Evolutionary conservation across 2,888 invertebrate genomes (phyloP).

Genomic region (Ophion ventricosus): DNA sequence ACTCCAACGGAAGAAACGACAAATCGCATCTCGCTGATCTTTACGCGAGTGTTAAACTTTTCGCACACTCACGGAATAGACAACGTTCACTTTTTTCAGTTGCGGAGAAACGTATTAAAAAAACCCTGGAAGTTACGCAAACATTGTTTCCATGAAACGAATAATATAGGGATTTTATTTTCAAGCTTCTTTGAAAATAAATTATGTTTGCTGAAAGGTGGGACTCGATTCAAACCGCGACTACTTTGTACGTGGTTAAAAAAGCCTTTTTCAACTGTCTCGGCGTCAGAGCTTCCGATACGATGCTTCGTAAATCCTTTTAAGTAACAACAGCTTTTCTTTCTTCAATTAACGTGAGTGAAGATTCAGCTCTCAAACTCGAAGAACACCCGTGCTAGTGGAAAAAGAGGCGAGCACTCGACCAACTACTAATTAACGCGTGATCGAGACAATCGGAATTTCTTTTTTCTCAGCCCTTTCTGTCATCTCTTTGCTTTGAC

Average conservation of each 20-base stretch:
- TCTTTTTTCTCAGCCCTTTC: not conserved
- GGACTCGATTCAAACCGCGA: not conserved
- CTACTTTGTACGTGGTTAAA: not conserved
- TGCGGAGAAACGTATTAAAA: not conserved
- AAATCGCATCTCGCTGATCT: conserved; percentile 1
- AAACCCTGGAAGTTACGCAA: not conserved
- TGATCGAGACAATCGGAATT: not conserved
- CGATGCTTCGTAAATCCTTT: not conserved
- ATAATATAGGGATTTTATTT: not conserved
- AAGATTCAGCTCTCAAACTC: no score
- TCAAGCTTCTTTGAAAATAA: not conserved
- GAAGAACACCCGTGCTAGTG: not conserved
- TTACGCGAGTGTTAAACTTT: not conserved
- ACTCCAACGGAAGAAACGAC: conserved; percentile 11
- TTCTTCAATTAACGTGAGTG: not conserved
- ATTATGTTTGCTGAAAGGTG: not conserved
- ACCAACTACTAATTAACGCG: not conserved
- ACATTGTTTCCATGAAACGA: not conserved
- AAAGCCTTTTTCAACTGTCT: not conserved
- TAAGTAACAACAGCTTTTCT: not conserved
- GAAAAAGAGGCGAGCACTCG: not conserved
- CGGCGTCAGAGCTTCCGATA: no score
- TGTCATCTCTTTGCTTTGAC: not conserved
- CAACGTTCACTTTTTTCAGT: not conserved
- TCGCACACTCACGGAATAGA: no score